Percentiles rank a stretch among this genome's conserved stretches.
Conservation (phyloP, 2,797 vertebrate species). For the Natrix natrix region DNA sequence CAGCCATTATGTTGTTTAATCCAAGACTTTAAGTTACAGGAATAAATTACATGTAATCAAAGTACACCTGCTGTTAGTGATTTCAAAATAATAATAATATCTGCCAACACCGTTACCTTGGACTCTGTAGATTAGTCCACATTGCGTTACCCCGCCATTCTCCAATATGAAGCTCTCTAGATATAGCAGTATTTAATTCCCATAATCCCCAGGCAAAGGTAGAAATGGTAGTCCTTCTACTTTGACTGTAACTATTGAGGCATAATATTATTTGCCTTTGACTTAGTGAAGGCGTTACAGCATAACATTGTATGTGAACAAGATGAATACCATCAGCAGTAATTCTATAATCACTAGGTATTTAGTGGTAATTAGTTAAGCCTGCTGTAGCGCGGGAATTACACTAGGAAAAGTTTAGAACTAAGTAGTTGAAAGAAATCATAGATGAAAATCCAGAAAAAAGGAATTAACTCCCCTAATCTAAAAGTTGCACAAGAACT, state of each 20-base stretch:
- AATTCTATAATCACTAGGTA: background rate
- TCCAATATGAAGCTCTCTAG: background rate
- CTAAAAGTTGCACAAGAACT: background rate
- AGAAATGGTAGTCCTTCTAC: background rate
- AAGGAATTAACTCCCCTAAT: background rate
- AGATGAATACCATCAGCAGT: background rate
- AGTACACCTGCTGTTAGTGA: background rate
- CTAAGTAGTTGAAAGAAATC: background rate
- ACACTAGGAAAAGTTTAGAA: background rate
- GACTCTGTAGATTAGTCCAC: background rate
- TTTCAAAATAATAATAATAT: background rate
- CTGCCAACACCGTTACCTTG: background rate
- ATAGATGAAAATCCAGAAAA: background rate
- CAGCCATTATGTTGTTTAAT: background rate
- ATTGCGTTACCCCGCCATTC: background rate
- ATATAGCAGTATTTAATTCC: background rate
- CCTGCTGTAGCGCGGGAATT: background rate
- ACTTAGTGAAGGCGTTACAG: background rate
- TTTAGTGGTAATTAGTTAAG: background rate
- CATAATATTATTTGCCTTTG: background rate
- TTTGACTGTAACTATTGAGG: background rate
- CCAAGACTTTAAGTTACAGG: background rate
- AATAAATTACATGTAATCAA: background rate
- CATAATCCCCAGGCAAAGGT: background rate
- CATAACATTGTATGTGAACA: background rate